phyloP scores from a whole-genome alignment of 1,140 invertebrate genomes.

The Magallana ariakensis region DNA sequence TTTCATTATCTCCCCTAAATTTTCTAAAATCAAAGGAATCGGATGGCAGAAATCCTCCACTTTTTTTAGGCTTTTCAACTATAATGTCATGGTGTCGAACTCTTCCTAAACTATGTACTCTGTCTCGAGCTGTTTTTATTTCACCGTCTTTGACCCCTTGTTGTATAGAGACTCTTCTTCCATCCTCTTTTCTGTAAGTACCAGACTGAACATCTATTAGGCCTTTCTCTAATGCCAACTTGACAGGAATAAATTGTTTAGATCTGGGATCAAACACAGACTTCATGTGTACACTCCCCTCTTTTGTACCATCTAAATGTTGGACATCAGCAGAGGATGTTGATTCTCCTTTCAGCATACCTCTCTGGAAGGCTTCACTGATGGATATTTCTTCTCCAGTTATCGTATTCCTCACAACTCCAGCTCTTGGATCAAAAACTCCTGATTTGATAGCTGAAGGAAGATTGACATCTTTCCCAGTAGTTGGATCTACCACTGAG shows the following conservation, averaged over 20 bases:
- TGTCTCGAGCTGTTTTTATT: slow-evolving; percentile 82
- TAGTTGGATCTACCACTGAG: slow-evolving; percentile 72
- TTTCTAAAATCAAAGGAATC: slow-evolving; percentile 45
- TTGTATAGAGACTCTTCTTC: slow-evolving; percentile 84
- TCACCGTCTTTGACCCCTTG: slow-evolving; percentile 88
- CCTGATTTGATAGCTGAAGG: slow-evolving; percentile 90
- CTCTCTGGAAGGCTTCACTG: slow-evolving; percentile 87
- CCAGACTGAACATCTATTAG: slow-evolving; percentile 88
- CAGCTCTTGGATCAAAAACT: slow-evolving; percentile 68
- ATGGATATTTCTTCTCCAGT: slow-evolving; percentile 85
- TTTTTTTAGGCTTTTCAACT: slow-evolving; percentile 48
- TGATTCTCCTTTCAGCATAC: slow-evolving; percentile 83
- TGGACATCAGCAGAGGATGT: background rate
- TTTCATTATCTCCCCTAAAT: background rate
- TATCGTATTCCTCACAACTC: slow-evolving; percentile 83
- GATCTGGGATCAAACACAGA: slow-evolving; percentile 84
- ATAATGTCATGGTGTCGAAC: slow-evolving; percentile 89
- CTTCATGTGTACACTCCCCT: slow-evolving; percentile 62
- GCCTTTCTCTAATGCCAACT: slow-evolving; percentile 88
- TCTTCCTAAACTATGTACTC: slow-evolving; percentile 87
- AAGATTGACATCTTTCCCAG: slow-evolving; percentile 87
- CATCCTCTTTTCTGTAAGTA: slow-evolving; percentile 88
- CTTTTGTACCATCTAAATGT: slow-evolving; percentile 36
- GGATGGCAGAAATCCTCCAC: slow-evolving; percentile 37
- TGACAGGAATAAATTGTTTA: slow-evolving; percentile 84